A percentile compares a stretch with the other conserved stretches of the same genome.
Evolutionary conservation across 2,113 vertebrate species (phyloP).

Genomic region (Grantiella picta): DNA sequence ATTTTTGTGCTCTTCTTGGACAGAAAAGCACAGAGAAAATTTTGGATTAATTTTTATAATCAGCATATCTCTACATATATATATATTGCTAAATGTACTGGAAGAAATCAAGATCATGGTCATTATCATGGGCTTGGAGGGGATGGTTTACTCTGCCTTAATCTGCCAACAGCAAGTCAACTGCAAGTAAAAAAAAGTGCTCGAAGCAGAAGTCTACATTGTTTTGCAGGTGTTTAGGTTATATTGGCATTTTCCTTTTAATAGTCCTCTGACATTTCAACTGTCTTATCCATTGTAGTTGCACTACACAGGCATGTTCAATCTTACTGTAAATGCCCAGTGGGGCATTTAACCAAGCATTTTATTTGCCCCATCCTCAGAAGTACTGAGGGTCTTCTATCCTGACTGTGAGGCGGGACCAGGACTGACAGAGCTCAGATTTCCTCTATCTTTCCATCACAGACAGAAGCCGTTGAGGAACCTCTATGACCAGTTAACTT

Average conservation of each 20-base stretch:
- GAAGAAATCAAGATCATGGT: not conserved
- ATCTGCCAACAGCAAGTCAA: not conserved
- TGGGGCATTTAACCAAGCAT: not conserved
- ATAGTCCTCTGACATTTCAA: not conserved
- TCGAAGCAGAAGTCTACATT: not conserved
- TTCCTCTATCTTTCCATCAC: not conserved
- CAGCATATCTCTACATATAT: not conserved
- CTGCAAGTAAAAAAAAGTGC: not conserved
- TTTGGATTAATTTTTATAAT: not conserved
- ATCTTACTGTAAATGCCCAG: not conserved
- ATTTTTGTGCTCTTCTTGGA: not conserved
- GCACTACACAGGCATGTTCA: fast-evolving
- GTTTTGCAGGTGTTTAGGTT: not conserved
- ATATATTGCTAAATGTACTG: not conserved
- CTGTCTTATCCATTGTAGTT: not conserved
- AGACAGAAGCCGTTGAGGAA: not conserved
- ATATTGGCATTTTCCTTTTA: not conserved
- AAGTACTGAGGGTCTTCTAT: not conserved
- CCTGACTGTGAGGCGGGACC: not conserved
- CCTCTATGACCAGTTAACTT: not conserved
- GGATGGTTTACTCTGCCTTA: not conserved
- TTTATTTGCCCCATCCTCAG: not conserved
- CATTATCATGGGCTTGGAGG: not conserved
- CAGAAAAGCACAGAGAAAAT: not conserved
- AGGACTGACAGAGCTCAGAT: not conserved